phyloP scores from a whole-genome alignment of 2,113 vertebrate species.

The Accipiter cooperii region DNA sequence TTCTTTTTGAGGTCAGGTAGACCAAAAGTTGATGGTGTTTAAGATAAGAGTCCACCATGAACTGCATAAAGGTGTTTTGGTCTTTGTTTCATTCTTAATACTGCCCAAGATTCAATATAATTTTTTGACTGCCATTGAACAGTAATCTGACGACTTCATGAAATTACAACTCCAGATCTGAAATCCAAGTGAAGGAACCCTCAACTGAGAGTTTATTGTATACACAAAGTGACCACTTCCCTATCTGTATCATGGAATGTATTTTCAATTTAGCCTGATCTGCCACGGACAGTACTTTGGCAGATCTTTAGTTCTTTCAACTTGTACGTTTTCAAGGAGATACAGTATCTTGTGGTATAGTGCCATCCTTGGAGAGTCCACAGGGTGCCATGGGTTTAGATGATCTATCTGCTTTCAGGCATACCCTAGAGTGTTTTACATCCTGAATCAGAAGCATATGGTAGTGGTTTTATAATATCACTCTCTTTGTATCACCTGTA shows the following conservation, averaged over 20 bases:
- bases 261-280: background rate
- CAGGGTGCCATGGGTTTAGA: background rate
- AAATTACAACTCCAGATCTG: background rate
- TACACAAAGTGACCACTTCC: background rate
- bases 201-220: background rate
- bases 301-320: background rate
- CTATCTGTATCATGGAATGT: background rate
- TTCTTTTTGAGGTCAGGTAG: background rate
- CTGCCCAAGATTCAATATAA: background rate
- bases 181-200: background rate
- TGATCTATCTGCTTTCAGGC: background rate
- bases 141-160: background rate
- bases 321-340: fast-evolving
- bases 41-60: background rate
- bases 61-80: background rate
- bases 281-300: background rate
- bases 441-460: background rate
- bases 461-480: background rate
- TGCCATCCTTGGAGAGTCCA: background rate
- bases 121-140: background rate
- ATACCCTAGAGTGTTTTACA: background rate
- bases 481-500: background rate
- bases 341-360: background rate
- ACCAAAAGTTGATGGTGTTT: background rate
- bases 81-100: background rate